phyloP scores from a whole-genome alignment of 1,140 invertebrate genomes.

The Nixonia krombeini region DNA sequence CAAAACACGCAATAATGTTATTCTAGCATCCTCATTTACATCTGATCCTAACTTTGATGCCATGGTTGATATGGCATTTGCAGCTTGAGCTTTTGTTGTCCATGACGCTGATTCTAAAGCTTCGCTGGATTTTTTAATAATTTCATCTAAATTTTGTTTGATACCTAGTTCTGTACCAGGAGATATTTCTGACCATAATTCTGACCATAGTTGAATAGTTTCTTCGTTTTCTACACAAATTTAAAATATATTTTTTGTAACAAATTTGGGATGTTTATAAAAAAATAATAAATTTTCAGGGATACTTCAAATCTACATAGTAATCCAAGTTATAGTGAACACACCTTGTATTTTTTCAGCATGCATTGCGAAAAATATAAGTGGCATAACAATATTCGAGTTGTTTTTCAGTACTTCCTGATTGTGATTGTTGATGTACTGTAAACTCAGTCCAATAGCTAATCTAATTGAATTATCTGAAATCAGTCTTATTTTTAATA shows the following conservation, averaged over 20 bases:
- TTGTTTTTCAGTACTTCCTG: constrained; percentile 87
- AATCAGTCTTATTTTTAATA: no score
- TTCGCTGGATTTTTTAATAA: constrained; percentile 79
- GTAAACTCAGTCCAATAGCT: constrained; percentile 84
- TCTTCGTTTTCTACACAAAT: constrained; percentile 71
- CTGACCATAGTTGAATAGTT: constrained; percentile 84
- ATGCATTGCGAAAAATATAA: constrained; percentile 93
- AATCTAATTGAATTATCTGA: constrained; percentile 80
- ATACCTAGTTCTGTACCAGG: constrained; percentile 88
- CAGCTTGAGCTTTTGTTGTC: constrained; percentile 89
- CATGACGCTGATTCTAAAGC: constrained; percentile 87
- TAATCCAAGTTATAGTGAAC: no score
- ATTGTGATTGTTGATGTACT: constrained; percentile 86
- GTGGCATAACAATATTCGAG: constrained; percentile 82
- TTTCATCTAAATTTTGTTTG: constrained; percentile 81
- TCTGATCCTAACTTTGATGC: constrained; percentile 80
- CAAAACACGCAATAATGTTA: constrained; percentile 79
- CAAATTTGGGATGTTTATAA: no score
- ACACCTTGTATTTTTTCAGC: constrained; percentile 78
- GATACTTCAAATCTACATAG: no score
- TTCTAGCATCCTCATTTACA: constrained; percentile 78
- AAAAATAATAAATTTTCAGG: no score
- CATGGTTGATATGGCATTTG: constrained; percentile 84
- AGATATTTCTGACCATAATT: constrained; percentile 90
- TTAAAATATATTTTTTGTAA: not conserved